phyloP scores from a whole-genome alignment of 2,888 invertebrate genomes.

The Blomia tropicalis region DNA sequence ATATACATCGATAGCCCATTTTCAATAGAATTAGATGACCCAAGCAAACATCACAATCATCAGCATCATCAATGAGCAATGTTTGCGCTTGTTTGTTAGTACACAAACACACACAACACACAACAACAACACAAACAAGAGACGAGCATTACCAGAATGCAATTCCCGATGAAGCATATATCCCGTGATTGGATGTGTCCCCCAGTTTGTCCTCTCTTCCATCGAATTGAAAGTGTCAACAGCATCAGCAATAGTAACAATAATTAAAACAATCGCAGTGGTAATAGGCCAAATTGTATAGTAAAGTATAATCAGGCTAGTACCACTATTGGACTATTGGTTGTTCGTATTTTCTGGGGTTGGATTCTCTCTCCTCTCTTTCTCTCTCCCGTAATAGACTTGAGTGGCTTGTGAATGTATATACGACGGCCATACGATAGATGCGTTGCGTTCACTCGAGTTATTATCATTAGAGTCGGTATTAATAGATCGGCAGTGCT shows the following conservation, averaged over 20 bases:
- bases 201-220: too few species aligned
- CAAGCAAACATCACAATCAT: too few species aligned
- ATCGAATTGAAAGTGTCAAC: background rate
- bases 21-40: too few species aligned
- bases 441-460: background rate
- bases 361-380: too few species aligned
- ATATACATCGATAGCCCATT: too few species aligned
- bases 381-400: background rate
- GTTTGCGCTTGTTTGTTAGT: too few species aligned
- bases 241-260: too few species aligned
- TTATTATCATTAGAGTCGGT: constrained; percentile 15
- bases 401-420: background rate
- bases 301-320: too few species aligned
- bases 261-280: constrained; percentile 10
- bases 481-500: constrained; percentile 12
- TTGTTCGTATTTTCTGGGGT: background rate
- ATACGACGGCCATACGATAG: background rate
- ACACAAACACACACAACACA: background rate
- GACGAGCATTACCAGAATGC: background rate
- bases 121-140: background rate
- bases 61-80: background rate
- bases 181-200: too few species aligned
- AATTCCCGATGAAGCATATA: background rate
- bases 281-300: background rate
- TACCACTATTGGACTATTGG: too few species aligned